A percentile compares a stretch with the other conserved stretches of the same genome.
Conservation (phyloP, 1,140 invertebrate species). For the Drosophila funebris region DNA sequence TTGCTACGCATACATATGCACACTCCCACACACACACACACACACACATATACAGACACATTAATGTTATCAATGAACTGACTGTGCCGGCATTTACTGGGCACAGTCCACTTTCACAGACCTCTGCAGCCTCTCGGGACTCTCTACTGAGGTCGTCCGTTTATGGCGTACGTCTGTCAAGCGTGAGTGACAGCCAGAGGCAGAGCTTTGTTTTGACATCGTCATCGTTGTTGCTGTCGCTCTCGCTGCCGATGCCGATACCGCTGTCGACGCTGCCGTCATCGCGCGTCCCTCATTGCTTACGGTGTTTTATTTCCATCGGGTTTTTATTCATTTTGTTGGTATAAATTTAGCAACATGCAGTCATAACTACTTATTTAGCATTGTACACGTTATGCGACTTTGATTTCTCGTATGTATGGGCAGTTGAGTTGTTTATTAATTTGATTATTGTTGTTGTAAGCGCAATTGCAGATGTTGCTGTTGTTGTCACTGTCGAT, state of each 20-base stretch:
- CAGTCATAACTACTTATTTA: slow-evolving; percentile 67
- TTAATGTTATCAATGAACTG: slow-evolving; percentile 53
- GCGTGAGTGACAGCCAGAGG: slow-evolving; percentile 7
- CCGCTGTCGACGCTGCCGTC: too few relatives aligned
- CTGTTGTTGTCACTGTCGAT: neutral
- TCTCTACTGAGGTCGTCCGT: neutral
- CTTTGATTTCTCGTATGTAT: slow-evolving; percentile 44
- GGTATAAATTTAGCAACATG: slow-evolving; percentile 56
- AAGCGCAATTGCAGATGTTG: slow-evolving; percentile 27
- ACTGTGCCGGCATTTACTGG: slow-evolving; percentile 33
- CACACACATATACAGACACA: neutral
- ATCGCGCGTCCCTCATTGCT: slow-evolving; percentile 29
- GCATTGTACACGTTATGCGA: slow-evolving; percentile 55
- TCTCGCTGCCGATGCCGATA: neutral
- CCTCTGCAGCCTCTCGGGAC: neutral
- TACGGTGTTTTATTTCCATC: slow-evolving; percentile 52
- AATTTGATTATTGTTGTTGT: slow-evolving; percentile 38
- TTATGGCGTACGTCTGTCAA: neutral
- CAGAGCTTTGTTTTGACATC: slow-evolving; percentile 38
- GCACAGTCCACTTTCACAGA: neutral
- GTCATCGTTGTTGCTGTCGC: slow-evolving; percentile 18
- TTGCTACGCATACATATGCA: slow-evolving; percentile 6
- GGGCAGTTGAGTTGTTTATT: slow-evolving; percentile 35
- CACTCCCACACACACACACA: slow-evolving; percentile 5
- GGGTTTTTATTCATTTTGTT: slow-evolving; percentile 39